phyloP scores from a whole-genome alignment of 2,113 vertebrate species.

The Erinaceus europaeus region DNA sequence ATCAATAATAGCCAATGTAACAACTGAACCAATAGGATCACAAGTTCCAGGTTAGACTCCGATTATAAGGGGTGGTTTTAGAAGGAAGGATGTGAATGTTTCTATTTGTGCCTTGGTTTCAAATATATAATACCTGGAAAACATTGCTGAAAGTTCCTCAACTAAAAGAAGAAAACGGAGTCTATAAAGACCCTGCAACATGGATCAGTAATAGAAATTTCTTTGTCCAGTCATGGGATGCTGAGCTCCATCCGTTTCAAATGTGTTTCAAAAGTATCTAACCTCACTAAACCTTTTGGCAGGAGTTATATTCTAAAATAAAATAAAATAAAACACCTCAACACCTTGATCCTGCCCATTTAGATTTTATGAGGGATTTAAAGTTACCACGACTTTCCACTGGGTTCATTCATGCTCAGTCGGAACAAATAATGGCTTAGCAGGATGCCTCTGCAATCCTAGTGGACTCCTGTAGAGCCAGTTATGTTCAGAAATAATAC shows the following conservation, averaged over 20 bases:
- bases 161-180: not conserved
- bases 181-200: not conserved
- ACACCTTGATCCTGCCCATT: conserved; percentile 40
- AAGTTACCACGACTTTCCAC: conserved; percentile 36
- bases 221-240: not conserved
- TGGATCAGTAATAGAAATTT: not conserved
- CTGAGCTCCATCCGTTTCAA: not conserved
- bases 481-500: conserved; percentile 73
- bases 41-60: not conserved
- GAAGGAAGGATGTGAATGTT: not conserved
- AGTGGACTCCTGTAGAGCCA: conserved; percentile 57
- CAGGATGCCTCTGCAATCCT: conserved; percentile 65
- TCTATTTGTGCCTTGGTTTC: not conserved
- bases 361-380: conserved; percentile 60
- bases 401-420: conserved; percentile 32
- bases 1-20: not conserved
- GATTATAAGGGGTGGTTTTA: not conserved
- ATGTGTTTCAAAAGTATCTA: not conserved
- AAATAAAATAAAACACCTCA: not conserved
- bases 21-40: not conserved
- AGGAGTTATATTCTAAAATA: not conserved
- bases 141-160: not conserved
- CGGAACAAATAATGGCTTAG: conserved; percentile 68
- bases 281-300: not conserved
- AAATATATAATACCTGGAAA: not conserved